These are phyloP conservation scores for Choristoneura fumiferana DNA, from an alignment of 1,140 invertebrate species.

Conservation along the genomic window DNA sequence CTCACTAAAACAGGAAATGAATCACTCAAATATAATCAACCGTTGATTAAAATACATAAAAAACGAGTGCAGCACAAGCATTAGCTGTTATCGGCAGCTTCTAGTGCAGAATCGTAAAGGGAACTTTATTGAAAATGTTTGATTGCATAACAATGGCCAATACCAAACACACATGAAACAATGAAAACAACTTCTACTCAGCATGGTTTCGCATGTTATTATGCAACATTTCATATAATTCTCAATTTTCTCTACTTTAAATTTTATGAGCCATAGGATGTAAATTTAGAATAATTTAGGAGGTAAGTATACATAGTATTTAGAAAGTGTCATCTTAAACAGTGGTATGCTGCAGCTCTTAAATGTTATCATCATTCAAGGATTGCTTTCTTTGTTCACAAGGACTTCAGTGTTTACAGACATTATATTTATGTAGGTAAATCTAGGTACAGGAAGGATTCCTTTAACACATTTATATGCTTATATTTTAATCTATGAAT, in stretches of 20 bases:
- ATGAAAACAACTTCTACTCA: slow-evolving; percentile 45
- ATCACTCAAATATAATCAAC: slow-evolving; percentile 51
- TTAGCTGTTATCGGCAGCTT: slow-evolving; percentile 50
- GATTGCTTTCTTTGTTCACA: too few species aligned
- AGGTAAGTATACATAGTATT: slow-evolving; percentile 11
- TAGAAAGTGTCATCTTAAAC: slow-evolving; percentile 7
- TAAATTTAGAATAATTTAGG: slow-evolving; percentile 1
- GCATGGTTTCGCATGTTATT: slow-evolving; percentile 37
- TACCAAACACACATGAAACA: slow-evolving; percentile 54
- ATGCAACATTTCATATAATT: slow-evolving; percentile 35
- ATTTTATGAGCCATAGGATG: slow-evolving; percentile 14
- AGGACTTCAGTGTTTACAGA: too few species aligned
- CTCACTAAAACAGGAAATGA: slow-evolving; percentile 42
- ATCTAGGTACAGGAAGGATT: too few species aligned
- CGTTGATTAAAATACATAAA: slow-evolving; percentile 50
- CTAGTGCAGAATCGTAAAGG: slow-evolving; percentile 58
- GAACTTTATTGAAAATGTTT: slow-evolving; percentile 72
- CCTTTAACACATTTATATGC: too few species aligned
- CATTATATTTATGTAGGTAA: too few species aligned
- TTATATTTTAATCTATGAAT: too few species aligned
- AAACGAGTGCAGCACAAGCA: slow-evolving; percentile 29
- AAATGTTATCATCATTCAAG: too few species aligned
- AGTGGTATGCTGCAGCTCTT: background rate
- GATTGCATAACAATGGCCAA: slow-evolving; percentile 71
- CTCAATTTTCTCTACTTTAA: slow-evolving; percentile 12